Evolutionary conservation across 2,888 invertebrate genomes (phyloP).

Genomic region (Salpingus planirostris): DNA sequence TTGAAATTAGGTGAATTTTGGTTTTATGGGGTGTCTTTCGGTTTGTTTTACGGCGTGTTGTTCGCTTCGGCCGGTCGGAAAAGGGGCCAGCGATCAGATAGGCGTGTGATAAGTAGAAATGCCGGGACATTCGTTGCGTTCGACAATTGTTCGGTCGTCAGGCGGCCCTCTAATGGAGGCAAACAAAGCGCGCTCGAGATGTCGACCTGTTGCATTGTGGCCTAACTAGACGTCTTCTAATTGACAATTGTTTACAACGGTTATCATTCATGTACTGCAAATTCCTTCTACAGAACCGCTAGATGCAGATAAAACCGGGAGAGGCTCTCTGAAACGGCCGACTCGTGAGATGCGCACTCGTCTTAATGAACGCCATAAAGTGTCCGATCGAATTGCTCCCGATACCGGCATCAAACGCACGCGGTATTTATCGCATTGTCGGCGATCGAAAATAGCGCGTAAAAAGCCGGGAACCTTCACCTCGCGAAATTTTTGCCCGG

Average conservation of each 20-base stretch:
- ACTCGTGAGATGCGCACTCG: slow-evolving; percentile 26
- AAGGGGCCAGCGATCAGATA: slow-evolving; percentile 28
- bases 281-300: slow-evolving; percentile 37
- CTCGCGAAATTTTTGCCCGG: too few species aligned
- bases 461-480: too few species aligned
- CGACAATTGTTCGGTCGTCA: slow-evolving; percentile 36
- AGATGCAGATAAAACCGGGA: slow-evolving; percentile 32
- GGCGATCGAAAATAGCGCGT: too few species aligned
- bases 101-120: slow-evolving; percentile 37
- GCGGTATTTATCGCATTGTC: too few species aligned
- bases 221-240: slow-evolving; percentile 41
- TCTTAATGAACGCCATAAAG: slow-evolving; percentile 32
- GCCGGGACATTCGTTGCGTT: slow-evolving; percentile 36
- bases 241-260: slow-evolving; percentile 43
- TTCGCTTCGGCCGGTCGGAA: too few species aligned
- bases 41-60: too few species aligned
- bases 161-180: slow-evolving; percentile 34
- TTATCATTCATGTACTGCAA: slow-evolving; percentile 43
- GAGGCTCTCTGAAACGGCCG: slow-evolving; percentile 21
- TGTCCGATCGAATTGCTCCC: slow-evolving; percentile 27
- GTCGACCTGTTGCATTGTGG: slow-evolving; percentile 37
- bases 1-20: too few species aligned
- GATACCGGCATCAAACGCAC: slow-evolving; percentile 6
- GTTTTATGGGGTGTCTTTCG: too few species aligned
- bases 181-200: slow-evolving; percentile 33